Conservation (phyloP, 92 coral and sea anemone genomes). For the Palythoa heliodiscus region DNA sequence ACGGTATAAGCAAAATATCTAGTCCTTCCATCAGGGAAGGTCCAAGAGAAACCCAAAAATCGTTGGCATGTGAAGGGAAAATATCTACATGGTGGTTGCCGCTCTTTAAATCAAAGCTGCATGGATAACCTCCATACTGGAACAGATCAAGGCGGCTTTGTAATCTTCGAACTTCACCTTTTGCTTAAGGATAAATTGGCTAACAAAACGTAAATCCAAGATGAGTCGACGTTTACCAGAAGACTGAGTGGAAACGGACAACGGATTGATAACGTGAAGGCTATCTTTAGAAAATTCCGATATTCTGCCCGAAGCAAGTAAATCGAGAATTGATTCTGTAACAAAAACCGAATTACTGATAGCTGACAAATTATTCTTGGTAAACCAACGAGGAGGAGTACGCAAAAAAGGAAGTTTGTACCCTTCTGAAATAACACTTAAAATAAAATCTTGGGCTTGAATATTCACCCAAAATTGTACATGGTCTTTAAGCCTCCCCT, state of each 20-base stretch:
- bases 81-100: conserved; percentile 44
- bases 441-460: conserved; percentile 37
- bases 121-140: conserved; percentile 36
- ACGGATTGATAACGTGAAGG: conserved; percentile 42
- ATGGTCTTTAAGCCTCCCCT: conserved; percentile 40
- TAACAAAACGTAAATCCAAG: conserved; percentile 49
- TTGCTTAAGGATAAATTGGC: conserved; percentile 24
- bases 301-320: conserved; percentile 36
- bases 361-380: conserved; percentile 49
- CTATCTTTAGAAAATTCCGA: conserved; percentile 5
- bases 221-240: conserved; percentile 50
- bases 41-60: conserved; percentile 51
- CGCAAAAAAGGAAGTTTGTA: conserved; percentile 47
- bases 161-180: conserved; percentile 54
- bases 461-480: conserved; percentile 26
- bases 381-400: conserved; percentile 40
- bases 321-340: conserved; percentile 34
- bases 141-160: conserved; percentile 39
- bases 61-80: conserved; percentile 35
- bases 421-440: conserved; percentile 31
- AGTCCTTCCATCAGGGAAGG: conserved; percentile 37
- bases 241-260: conserved; percentile 44
- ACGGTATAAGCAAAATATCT: conserved; percentile 48
- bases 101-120: conserved; percentile 37
- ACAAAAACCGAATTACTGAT: conserved; percentile 40